Base-by-base conservation (phyloP, 1,140 invertebrate genomes). In the Drosophila virilis region DNA sequence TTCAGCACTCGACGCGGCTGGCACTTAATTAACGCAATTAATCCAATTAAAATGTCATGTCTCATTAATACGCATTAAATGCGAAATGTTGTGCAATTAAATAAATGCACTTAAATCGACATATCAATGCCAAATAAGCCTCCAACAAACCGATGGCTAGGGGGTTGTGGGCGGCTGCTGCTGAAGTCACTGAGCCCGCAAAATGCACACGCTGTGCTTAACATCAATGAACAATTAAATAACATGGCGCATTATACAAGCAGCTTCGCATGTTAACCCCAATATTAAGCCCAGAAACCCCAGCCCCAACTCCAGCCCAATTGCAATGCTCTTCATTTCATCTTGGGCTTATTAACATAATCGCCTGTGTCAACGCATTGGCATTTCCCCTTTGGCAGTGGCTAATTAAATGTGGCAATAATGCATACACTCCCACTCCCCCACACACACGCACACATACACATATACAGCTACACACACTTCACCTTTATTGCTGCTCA, bases 31-130 rank as follows among this genome's bases (percentile, higher is more conserved):
- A 84, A 84, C 74, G 77, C 80, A 88, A 89, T 88, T 88, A 88
- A 88, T 88, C 84, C 84, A 88, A 88, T 88, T 88, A 88, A 89
- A 89, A 88, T 80, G 83, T 89, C 83, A 88, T 89, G 83, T 88
- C 77, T 78, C 83, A 89, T 88, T 88, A 89, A 88, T 80, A 76
- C 84, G 72, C 74, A 83, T 86, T 86, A 88, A 83, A 77, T 54
- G 55, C 60, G 78, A 89, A 28, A 89, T 89, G 80, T 66, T 80
- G 66, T 78, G 74, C 83, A 88, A 88, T 88, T 89, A 88, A 88
- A 88, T 88, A 89, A 88, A 84, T 88, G 77, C 84, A 80, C 84
- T 88, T 89, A 74, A 88, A 86, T 52, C 65, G 43, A 55, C 71
- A 61, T 69, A 69, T 74, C 65, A 69, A 61, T 69, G 71, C 77